These are phyloP conservation scores for Theristicus caerulescens DNA, from an alignment of 2,113 vertebrate species.

Conservation along the genomic window DNA sequence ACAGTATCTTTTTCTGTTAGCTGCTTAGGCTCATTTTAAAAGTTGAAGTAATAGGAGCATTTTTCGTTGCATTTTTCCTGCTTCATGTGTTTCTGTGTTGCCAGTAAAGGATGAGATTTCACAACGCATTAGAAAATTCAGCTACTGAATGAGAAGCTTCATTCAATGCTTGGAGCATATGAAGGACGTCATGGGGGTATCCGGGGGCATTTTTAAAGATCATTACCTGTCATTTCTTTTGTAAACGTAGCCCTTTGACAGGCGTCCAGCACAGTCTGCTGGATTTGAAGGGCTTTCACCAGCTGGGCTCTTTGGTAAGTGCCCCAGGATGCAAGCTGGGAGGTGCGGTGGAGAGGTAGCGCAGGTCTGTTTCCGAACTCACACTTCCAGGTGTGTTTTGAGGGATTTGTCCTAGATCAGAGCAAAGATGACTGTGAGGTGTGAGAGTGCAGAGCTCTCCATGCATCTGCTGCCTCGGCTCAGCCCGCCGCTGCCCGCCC, in stretches of 20 bases:
- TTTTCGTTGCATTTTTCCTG: neutral
- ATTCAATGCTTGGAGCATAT: neutral
- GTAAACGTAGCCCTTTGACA: rapidly evolving
- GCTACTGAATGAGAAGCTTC: neutral
- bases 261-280: neutral
- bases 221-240: neutral
- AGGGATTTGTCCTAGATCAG: neutral
- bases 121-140: neutral
- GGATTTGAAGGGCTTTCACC: neutral
- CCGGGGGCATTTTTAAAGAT: neutral
- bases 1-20: neutral
- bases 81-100: neutral
- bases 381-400: neutral
- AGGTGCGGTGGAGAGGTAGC: rapidly evolving
- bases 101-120: neutral
- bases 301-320: neutral
- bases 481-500: neutral
- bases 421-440: rapidly evolving
- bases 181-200: neutral
- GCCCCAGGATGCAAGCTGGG: neutral
- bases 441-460: neutral
- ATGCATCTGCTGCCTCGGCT: rapidly evolving
- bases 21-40: neutral
- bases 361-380: neutral
- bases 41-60: neutral